Evolutionary conservation across 1,140 invertebrate genomes (phyloP).

Genomic region (Papilio dardanus): DNA sequence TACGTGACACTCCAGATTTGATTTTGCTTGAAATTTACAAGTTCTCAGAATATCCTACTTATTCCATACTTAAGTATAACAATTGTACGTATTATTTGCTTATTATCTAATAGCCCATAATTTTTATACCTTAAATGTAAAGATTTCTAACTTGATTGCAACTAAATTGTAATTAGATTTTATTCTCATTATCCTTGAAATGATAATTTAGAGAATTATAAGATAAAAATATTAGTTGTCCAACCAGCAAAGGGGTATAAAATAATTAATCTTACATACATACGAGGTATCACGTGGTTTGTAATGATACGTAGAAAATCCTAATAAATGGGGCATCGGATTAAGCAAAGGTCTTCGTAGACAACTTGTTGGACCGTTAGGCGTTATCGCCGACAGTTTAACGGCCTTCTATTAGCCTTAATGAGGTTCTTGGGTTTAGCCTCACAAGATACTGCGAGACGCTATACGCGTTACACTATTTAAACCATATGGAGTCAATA

Average conservation of each 20-base stretch:
- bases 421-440: conserved; percentile 22
- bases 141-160: too few relatives aligned
- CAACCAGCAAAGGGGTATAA: not conserved
- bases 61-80: not conserved
- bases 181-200: too few relatives aligned
- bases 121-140: too few relatives aligned
- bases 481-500: not conserved
- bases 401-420: conserved; percentile 21
- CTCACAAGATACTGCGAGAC: not conserved
- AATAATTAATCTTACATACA: not conserved
- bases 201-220: too few relatives aligned
- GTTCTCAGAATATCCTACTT: not conserved
- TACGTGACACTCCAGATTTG: not conserved
- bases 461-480: not conserved
- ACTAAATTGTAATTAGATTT: too few relatives aligned
- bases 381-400: conserved; percentile 5
- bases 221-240: not conserved
- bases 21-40: not conserved
- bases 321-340: conserved; percentile 7
- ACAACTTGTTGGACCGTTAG: conserved; percentile 9
- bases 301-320: conserved; percentile 8
- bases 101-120: too few relatives aligned
- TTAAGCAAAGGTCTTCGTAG: conserved; percentile 10
- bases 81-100: too few relatives aligned
- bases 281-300: not conserved